phyloP scores from a whole-genome alignment of 2,888 invertebrate genomes.

The Pandemis cinnamomeana region DNA sequence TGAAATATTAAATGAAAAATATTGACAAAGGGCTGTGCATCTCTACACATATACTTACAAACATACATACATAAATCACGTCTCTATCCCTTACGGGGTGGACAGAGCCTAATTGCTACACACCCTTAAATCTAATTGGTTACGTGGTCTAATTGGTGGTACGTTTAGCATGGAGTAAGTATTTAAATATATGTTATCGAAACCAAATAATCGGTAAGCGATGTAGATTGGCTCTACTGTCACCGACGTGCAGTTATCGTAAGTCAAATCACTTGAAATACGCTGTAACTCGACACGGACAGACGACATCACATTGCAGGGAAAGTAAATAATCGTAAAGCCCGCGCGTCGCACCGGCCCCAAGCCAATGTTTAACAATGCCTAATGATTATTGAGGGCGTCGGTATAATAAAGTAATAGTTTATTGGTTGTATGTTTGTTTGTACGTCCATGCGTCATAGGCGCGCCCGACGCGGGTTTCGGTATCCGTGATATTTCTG shows the following conservation, averaged over 20 bases:
- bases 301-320: slow-evolving; percentile 40
- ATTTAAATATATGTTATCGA: too few relatives aligned
- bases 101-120: too few relatives aligned
- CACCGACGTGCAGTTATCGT: background rate
- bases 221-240: too few relatives aligned
- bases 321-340: slow-evolving; percentile 66
- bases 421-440: slow-evolving; percentile 76
- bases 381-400: slow-evolving; percentile 74
- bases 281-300: slow-evolving; percentile 12
- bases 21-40: too few relatives aligned
- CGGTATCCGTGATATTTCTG: slow-evolving; percentile 45
- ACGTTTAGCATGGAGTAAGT: too few relatives aligned
- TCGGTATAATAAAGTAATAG: slow-evolving; percentile 77
- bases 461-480: slow-evolving; percentile 61
- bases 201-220: too few relatives aligned
- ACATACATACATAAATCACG: too few relatives aligned
- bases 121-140: too few relatives aligned
- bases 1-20: too few relatives aligned
- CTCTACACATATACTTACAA: too few relatives aligned
- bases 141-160: too few relatives aligned
- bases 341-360: slow-evolving; percentile 45
- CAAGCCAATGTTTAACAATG: slow-evolving; percentile 58
- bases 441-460: slow-evolving; percentile 70
- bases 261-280: slow-evolving; percentile 10
- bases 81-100: too few relatives aligned